Base-by-base conservation (phyloP, 2,113 vertebrate genomes). In the Tamias sibiricus region DNA sequence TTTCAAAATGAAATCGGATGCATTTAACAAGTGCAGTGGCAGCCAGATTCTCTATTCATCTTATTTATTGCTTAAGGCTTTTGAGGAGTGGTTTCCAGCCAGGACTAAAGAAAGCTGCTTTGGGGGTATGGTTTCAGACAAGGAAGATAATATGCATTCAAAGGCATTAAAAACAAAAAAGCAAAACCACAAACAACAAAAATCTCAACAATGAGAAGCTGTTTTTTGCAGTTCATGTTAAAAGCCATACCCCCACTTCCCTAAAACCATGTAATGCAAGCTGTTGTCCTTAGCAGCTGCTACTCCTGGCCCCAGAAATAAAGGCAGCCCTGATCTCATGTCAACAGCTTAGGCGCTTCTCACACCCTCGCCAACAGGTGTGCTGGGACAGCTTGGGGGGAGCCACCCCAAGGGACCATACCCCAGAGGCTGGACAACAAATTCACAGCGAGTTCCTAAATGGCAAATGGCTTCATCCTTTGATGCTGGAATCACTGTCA, bases 321-420 rank as follows among this genome's bases (percentile, higher is more conserved):
- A 95, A 98, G 93, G 95, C 76, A 2, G 90, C 72, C 68, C 62
- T 8, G 92, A 95, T 96, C 89, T 74, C 93, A 94, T 76, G 66
- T 87, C 94, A 94, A 19, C 57, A 42, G 64, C 69, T 76, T 37
- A 66, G 93, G 74, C 26, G 9, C 77, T 95, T 94, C 90, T 81
- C 92, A 95, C 95, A 97, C 92, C 87, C 96, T 97, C 42, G 1
- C 66, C 86, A 96, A 97, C 97, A 98, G 97, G 97, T 97, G 95
- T 81, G 90, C 54, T 54, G 52, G 83, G 87, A 76, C 22, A 81
- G 93, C 40, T 71, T 10, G 6, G 6, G 59, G 59, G 72, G 52
- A 11, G 62, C 17, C 40, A 44, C 35, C 66, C 64, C 47, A 22
- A 64, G 87, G 64, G 54, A 92, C 74, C 28, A 16, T 7, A 44